Evolutionary conservation across 2,888 invertebrate species (phyloP).

Genomic region (Phengaris alcon): DNA sequence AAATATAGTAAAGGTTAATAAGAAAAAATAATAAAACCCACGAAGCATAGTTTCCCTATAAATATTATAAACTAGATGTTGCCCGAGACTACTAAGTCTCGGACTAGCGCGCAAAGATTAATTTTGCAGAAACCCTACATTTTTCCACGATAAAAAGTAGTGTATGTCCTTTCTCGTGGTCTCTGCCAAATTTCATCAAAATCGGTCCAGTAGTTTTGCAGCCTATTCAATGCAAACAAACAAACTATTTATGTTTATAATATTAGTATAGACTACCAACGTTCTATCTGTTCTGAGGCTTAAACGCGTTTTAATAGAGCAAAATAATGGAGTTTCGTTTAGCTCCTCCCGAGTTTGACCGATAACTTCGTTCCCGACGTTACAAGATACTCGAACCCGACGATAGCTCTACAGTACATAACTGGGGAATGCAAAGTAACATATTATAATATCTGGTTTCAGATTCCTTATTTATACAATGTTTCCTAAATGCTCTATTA

Average conservation of each 20-base stretch:
- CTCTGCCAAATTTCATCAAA: too few relatives aligned
- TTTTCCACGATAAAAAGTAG: too few relatives aligned
- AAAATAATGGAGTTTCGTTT: slow-evolving; percentile 34
- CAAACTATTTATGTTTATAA: too few relatives aligned
- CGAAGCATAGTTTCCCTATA: not conserved
- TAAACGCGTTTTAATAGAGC: slow-evolving; percentile 46
- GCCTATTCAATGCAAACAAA: too few relatives aligned
- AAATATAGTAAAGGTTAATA: not conserved
- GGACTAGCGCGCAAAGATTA: too few relatives aligned
- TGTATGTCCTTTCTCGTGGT: too few relatives aligned
- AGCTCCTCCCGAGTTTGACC: slow-evolving; percentile 26
- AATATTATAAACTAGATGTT: not conserved
- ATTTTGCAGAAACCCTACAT: too few relatives aligned
- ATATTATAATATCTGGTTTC: slow-evolving; percentile 27
- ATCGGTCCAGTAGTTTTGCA: too few relatives aligned
- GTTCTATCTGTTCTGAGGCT: slow-evolving; percentile 34
- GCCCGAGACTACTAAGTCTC: too few relatives aligned
- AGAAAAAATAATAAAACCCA: not conserved
- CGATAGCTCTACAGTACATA: slow-evolving; percentile 17
- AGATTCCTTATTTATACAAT: slow-evolving; percentile 27
- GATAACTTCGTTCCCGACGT: slow-evolving; percentile 14
- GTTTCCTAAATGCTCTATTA: slow-evolving; percentile 23
- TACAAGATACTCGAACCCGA: slow-evolving; percentile 19
- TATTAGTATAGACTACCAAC: too few relatives aligned
- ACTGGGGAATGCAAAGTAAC: slow-evolving; percentile 22